Evolutionary conservation across 2,113 vertebrate genomes (phyloP), one percentile per base, ranked within the genome.

Genomic region (Tragelaphus imberbis): DNA sequence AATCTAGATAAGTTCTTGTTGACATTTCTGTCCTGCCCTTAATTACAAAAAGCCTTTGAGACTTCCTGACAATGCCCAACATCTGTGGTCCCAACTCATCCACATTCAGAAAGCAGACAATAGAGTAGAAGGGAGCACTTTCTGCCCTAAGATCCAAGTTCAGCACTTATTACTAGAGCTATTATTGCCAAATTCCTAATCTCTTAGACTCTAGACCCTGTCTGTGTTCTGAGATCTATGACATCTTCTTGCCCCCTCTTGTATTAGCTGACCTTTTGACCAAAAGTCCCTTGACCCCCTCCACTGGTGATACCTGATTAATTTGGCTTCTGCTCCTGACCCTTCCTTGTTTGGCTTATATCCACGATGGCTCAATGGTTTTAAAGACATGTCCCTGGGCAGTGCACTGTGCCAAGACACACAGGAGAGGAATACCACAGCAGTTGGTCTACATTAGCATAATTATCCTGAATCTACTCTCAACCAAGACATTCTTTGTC

Each of bases 381-480:
- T 92, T 96, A 88, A 95, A 84, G 71, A 89, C 91, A 84, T 59
- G 84, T 11, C 84, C 82, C 95, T 65, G 17, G 58, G n/a, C 80
- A 77, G 17, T 90, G 47, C 63, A 81, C 82, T 79, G 80, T 85
- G 97, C 94, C 97, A 97, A 97, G 86, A 97, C 58, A 88, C 63
- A 81, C 51, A 84, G 86, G 40, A 91, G 71, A 97, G 84, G 82
- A 95, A 82, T 80, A 89, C n/a, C 56, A 80, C 90, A 93, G 86
- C 36, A 19, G 47, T 88, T 97, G 94, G 79, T 96, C 77, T 71
- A 27, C 12, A 97, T 97, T 96, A 97, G 93, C 98, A 96, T 96
- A 96, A 97, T 96, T 95, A 90, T 80, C 91, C 51, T 93, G 82
- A 97, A 97, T 95, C 82, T 91, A 87, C 95, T 93, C 96, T 93